Evolutionary conservation across 2,113 vertebrate species (phyloP), one percentile per base, ranked within the genome.

Genomic region (human (Homo sapiens)): DNA sequence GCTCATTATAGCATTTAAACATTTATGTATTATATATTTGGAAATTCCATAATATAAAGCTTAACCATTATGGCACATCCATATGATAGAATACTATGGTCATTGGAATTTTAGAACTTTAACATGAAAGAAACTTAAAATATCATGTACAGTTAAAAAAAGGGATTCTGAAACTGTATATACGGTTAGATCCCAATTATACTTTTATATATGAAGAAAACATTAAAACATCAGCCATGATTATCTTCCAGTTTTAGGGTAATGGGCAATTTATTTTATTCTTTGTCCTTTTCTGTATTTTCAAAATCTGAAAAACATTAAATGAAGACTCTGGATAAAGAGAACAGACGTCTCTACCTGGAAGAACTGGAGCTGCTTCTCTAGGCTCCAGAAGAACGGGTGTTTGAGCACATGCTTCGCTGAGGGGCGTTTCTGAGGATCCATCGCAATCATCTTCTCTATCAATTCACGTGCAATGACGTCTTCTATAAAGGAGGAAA

Each of bases 311-410:
- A 78, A 48, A 68, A 50, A 72, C 7, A 23, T 48, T 22, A 18
- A 48, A 35, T 3, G 35, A 85, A 79, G 43, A 55, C 40, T 57
- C 52, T 27, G 66, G 85, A 16, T 30, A 22, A 83, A 92, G 83
- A 30, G 38, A 43, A 79, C 9, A 5, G 22, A 6, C 2, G 5
- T 32, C 97, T 88, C 87, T 43, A 99, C 99, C 99, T 99, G 99
- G 93, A 99, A 99, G 98, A 99, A 99, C 95, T 99, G 99, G 64
- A 99, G 99, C 98, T 99, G 99, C 96, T 99, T 99, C 89, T 99
- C 99, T 85, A 99, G 98, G 95, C 99, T 99, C 99, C 99, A 99
- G 97, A 99, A 99, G 98, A 99, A 99, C 0, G 99, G 99, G 72
- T 99, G 99, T 66, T 99, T 99, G 16, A 99, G 99, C 94, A 99